phyloP scores from a whole-genome alignment of 1,140 invertebrate genomes.

The Drosophila serrata region DNA sequence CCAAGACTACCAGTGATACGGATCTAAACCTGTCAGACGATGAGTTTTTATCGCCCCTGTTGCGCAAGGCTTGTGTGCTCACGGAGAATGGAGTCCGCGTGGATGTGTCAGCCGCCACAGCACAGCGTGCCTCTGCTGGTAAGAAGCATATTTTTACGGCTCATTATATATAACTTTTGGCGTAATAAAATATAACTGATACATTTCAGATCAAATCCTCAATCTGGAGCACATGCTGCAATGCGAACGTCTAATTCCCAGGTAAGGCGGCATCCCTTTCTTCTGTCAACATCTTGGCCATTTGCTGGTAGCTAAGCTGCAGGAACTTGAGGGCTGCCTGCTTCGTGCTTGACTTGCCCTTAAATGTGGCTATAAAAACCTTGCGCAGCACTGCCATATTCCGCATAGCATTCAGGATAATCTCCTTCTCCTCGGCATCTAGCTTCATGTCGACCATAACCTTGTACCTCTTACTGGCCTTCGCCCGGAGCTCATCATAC shows the following conservation, averaged over 20 bases:
- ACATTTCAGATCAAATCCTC: slow-evolving; percentile 70
- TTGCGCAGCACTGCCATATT: slow-evolving; percentile 43
- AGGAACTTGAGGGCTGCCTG: slow-evolving; percentile 37
- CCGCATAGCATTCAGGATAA: slow-evolving; percentile 24
- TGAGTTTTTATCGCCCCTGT: slow-evolving; percentile 67
- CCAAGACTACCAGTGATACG: slow-evolving; percentile 16
- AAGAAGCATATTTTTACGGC: background rate
- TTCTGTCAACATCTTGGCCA: slow-evolving; percentile 8
- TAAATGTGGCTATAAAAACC: slow-evolving; percentile 37
- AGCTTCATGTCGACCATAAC: slow-evolving; percentile 15
- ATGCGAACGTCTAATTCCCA: slow-evolving; percentile 73
- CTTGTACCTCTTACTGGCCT: slow-evolving; percentile 36
- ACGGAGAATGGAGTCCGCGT: slow-evolving; percentile 71
- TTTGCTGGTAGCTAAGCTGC: slow-evolving; percentile 16
- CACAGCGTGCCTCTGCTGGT: slow-evolving; percentile 76
- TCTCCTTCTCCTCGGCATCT: slow-evolving; percentile 29
- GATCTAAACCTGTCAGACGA: slow-evolving; percentile 69
- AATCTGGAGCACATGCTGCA: slow-evolving; percentile 76
- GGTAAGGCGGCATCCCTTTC: slow-evolving; percentile 52
- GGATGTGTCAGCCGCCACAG: slow-evolving; percentile 63
- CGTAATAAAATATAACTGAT: background rate
- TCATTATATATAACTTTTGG: background rate
- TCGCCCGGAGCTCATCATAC: slow-evolving; percentile 31
- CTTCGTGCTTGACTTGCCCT: slow-evolving; percentile 15
- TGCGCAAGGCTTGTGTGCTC: slow-evolving; percentile 59